A percentile compares a stretch with the other conserved stretches of the same genome.
These are phyloP conservation scores for human DNA, from an alignment of 2,113 vertebrate species.

Conservation along the genomic window DNA sequence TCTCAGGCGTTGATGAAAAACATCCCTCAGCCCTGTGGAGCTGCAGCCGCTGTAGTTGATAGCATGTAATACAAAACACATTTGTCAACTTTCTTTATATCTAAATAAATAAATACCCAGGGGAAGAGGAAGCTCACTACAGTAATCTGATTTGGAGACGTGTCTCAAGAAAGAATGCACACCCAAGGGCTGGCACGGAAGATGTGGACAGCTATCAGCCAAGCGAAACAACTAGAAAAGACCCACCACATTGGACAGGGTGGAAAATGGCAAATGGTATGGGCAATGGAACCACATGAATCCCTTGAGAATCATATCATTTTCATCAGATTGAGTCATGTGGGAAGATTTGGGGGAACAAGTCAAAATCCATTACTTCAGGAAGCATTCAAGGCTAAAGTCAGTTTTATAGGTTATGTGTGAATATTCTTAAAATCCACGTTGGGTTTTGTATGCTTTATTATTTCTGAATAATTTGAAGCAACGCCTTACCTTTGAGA, in stretches of 20 bases:
- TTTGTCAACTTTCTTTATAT: slow-evolving; percentile 41
- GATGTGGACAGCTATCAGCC: not conserved
- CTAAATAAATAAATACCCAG: slow-evolving; percentile 20
- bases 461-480: not conserved
- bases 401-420: slow-evolving; percentile 42
- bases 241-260: slow-evolving; percentile 60
- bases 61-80: slow-evolving; percentile 70
- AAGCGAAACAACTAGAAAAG: not conserved
- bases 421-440: not conserved
- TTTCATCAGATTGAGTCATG: slow-evolving; percentile 81
- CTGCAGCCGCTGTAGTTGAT: not conserved
- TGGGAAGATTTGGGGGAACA: slow-evolving; percentile 75
- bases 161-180: slow-evolving; percentile 69
- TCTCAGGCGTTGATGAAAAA: slow-evolving; percentile 13
- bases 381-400: slow-evolving; percentile 42
- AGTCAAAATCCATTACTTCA: slow-evolving; percentile 75
- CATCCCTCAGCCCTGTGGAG: not conserved
- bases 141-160: slow-evolving; percentile 66
- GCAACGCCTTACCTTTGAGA: slow-evolving; percentile 1
- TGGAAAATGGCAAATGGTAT: slow-evolving; percentile 60
- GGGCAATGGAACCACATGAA: slow-evolving; percentile 70
- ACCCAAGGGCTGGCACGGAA: slow-evolving; percentile 36
- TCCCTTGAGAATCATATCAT: slow-evolving; percentile 80
- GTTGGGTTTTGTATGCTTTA: not conserved
- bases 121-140: not conserved